Evolutionary conservation across 1,140 invertebrate genomes (phyloP).

Genomic region (Bombyx mandarina): DNA sequence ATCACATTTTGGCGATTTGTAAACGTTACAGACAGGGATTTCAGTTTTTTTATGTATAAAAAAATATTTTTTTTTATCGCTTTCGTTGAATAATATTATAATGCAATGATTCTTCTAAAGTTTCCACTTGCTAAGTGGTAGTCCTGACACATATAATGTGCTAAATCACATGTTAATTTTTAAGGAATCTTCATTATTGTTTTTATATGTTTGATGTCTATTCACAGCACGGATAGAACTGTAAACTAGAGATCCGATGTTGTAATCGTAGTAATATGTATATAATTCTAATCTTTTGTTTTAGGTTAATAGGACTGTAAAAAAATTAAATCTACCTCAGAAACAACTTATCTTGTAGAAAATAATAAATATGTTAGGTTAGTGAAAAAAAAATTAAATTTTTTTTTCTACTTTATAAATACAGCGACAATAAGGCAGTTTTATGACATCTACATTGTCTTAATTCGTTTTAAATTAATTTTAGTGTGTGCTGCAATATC

Average conservation of each 20-base stretch:
- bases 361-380: conserved; percentile 60
- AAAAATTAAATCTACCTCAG: conserved; percentile 69
- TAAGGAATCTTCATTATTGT: no score
- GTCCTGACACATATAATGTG: conserved; percentile 17
- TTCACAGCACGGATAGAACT: conserved; percentile 30
- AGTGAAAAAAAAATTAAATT: conserved; percentile 49
- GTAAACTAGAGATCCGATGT: conserved; percentile 44
- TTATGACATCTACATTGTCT: conserved; percentile 29
- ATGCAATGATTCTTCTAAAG: no score
- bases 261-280: conserved; percentile 55
- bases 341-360: conserved; percentile 65
- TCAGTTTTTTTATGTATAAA: no score
- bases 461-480: conserved; percentile 28
- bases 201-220: conserved; percentile 42
- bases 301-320: conserved; percentile 69
- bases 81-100: no score
- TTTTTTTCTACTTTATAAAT: conserved; percentile 48
- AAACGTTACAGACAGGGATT: no score
- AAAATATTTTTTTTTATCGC: no score
- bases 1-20: no score
- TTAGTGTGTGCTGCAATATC: conserved; percentile 53
- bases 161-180: no score
- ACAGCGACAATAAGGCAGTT: conserved; percentile 30
- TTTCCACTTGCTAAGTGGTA: no score
- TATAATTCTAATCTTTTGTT: conserved; percentile 59